Evolutionary conservation across 2,797 vertebrate genomes (phyloP).

Genomic region (Myioborus melanocephalus): DNA sequence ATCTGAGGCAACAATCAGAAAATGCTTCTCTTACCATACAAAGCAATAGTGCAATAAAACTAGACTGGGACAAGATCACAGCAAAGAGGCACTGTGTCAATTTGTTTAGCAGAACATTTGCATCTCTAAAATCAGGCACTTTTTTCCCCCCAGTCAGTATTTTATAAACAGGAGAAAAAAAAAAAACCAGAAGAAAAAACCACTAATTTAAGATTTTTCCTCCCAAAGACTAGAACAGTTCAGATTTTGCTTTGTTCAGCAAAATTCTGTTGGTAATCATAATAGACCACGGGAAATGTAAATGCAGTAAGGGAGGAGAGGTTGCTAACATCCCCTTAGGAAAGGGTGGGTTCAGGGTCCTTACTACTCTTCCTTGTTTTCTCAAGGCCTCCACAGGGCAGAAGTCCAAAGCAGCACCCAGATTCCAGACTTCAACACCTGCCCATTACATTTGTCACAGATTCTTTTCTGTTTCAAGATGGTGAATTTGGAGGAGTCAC

Average conservation of each 20-base stretch:
- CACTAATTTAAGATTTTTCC: neutral
- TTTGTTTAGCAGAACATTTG: neutral
- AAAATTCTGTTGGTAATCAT: neutral
- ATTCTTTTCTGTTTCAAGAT: neutral
- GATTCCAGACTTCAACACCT: neutral
- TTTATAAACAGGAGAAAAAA: neutral
- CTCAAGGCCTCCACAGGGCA: neutral
- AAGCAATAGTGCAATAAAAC: neutral
- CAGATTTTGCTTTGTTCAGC: neutral
- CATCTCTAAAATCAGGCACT: neutral
- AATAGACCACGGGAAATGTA: neutral
- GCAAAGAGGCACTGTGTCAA: neutral
- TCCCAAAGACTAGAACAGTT: neutral
- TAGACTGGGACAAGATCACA: neutral
- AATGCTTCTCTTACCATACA: neutral
- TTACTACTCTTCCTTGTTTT: neutral
- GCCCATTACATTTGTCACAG: neutral
- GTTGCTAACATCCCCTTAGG: neutral
- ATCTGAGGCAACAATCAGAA: neutral
- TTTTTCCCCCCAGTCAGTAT: neutral
- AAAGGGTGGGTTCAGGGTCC: fast-evolving
- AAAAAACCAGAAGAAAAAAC: neutral
- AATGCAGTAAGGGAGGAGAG: neutral
- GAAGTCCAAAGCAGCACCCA: neutral
- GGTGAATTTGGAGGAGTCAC: neutral